Evolutionary conservation across 2,888 invertebrate genomes (phyloP).

Genomic region (Hipparchia semele): DNA sequence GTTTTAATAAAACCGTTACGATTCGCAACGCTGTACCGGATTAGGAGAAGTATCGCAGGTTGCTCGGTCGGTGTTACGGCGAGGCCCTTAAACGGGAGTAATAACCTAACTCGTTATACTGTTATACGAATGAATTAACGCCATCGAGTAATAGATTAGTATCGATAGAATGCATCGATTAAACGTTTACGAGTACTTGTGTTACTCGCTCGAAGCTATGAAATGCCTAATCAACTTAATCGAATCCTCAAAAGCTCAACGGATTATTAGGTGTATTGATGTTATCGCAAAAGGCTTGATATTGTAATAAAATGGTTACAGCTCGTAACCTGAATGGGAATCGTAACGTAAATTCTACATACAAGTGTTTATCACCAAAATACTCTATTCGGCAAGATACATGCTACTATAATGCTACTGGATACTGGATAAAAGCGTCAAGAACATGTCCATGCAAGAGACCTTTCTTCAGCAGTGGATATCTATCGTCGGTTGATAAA

Average conservation of each 20-base stretch:
- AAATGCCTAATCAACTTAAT: slow-evolving; percentile 15
- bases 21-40: slow-evolving; percentile 42
- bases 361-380: no score
- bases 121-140: slow-evolving; percentile 38
- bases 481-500: no score
- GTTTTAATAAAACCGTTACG: slow-evolving; percentile 45
- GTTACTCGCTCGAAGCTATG: background rate
- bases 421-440: no score
- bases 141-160: slow-evolving; percentile 26
- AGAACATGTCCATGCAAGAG: no score
- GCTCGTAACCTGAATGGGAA: no score
- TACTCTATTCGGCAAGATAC: no score
- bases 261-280: no score
- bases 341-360: no score
- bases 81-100: slow-evolving; percentile 42
- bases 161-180: slow-evolving; percentile 1
- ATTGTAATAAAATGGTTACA: no score
- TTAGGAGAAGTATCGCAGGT: slow-evolving; percentile 44
- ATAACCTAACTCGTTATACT: slow-evolving; percentile 44
- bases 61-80: slow-evolving; percentile 44
- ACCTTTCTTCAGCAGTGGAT: no score
- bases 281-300: no score
- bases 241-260: background rate
- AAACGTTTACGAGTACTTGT: background rate
- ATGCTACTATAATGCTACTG: no score